Evolutionary conservation across 2,113 vertebrate genomes (phyloP), one percentile per base, ranked within the genome.

Genomic region (Percopsis transmontana): DNA sequence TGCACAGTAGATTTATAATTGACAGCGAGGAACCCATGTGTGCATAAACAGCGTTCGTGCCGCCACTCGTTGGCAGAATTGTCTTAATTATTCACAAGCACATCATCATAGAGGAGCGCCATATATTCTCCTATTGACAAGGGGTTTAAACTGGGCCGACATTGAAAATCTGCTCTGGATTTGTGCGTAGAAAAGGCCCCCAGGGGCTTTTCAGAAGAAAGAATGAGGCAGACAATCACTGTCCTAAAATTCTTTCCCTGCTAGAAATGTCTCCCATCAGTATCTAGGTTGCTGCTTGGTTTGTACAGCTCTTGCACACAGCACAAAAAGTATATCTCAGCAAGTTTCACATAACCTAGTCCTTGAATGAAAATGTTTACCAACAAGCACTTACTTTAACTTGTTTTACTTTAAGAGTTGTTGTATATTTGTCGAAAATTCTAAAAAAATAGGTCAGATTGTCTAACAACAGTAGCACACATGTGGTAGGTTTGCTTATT

Each of bases 51-150:
- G 62, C n/a, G 12, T 68, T 72, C 13, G 15, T 59, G 55, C 41
- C 58, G 62, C 64, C 57, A n/a, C 61, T 76, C 58, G 54, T 65
- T 80, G 70, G 58, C 58, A 79, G 66, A 71, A 73, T 45, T 62
- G 53, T 72, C 70, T 84, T 80, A 80, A 84, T 84, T 81, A 86
- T 83, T 83, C 53, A 79, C 62, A 67, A 66, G 59, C 51, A 65
- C 61, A 79, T 77, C 70, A 64, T 55, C 71, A 72, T 19, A 74
- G 73, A 66, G 72, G 60, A 45, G 40, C 52, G 18, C 38, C 2
- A 45, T n/a, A 44, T 38, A 23, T 44, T 65, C 45, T 62, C 10
- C 27, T 68, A 66, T 71, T 79, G 60, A 67, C 72, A 47, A 71
- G 68, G 15, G 66, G 24, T 61, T 73, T 75, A 65, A 77, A 86